Evolutionary conservation across 2,113 vertebrate species (phyloP).

Genomic region (Phrynosoma platyrhinos): DNA sequence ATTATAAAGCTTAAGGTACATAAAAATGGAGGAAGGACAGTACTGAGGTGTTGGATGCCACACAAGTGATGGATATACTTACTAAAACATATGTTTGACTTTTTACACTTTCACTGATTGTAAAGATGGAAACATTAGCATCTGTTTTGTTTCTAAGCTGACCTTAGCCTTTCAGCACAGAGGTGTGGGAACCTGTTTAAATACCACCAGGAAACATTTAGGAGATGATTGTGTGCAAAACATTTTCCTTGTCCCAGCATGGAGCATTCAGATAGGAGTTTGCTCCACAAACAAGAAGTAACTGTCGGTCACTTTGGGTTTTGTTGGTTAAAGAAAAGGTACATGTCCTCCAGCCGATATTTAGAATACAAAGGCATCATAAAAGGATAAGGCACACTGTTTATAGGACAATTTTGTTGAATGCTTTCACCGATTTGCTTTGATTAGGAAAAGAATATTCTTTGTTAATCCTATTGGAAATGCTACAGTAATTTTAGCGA

Average conservation of each 20-base stretch:
- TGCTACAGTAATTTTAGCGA: background rate
- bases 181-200: conserved; percentile 20
- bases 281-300: background rate
- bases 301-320: background rate
- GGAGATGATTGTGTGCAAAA: conserved; percentile 8
- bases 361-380: background rate
- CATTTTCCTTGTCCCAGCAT: conserved; percentile 30
- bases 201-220: conserved; percentile 27
- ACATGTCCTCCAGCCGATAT: background rate
- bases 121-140: conserved; percentile 52
- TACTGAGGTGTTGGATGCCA: background rate
- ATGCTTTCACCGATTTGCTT: background rate
- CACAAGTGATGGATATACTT: conserved; percentile 2
- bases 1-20: background rate
- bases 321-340: conserved; percentile 39
- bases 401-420: background rate
- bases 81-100: conserved; percentile 21
- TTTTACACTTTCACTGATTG: conserved; percentile 9
- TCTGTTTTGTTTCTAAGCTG: conserved; percentile 49
- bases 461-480: background rate
- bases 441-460: background rate
- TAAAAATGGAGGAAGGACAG: background rate
- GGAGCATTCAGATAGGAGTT: conserved; percentile 31
- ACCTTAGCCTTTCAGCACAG: conserved; percentile 5
- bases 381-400: background rate